Evolutionary conservation across 2,113 vertebrate species (phyloP), one percentile per base, ranked within the genome.

Genomic region (Ciconia stormi): DNA sequence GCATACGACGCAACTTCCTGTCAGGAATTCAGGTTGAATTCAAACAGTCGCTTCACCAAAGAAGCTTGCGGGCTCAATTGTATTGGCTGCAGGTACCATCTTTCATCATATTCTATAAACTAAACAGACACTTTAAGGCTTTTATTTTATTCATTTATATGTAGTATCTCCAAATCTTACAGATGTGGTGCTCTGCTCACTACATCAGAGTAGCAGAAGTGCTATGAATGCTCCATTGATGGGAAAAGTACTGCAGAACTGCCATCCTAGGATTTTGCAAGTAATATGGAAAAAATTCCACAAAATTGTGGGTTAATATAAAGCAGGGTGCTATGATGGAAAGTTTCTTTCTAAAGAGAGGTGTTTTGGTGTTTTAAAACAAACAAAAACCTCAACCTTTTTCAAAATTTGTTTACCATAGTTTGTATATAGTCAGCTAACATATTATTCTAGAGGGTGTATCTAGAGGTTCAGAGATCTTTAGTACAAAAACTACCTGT

Each of bases 21-120:
- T 98, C 99, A 17, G 99, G 99, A 77, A 99, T 99, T 95, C 98
- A 99, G 38, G 95, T 99, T 89, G 99, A 99, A 95, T 99, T 99
- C 93, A 99, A 99, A 44, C 99, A 99, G 88, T 99, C 99, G 0
- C 97, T 93, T 87, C 99, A 99, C 93, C 99, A 99, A 62, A 98
- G 99, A 82, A 99, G 99, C 95, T 96, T 99, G 88, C 97, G 99
- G 67, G 99, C 99, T 16, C 99, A 99, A 53, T 73, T 99, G 44
- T 98, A 99, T 94, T 99, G 99, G 99, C 97, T 99, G 44, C 99
- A 99, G 99, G 99, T 99, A 98, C 79, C 4, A 10, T 9, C 67
- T 34, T 69, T 44, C 13, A 14, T 85, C 14, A 0, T 69, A 78
- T 4, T 81, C 53, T 74, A 2, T 25, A 98, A 98, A 96, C 98